Evolutionary conservation across 2,888 invertebrate genomes (phyloP).

Genomic region (Acanthacorydalis orientalis): DNA sequence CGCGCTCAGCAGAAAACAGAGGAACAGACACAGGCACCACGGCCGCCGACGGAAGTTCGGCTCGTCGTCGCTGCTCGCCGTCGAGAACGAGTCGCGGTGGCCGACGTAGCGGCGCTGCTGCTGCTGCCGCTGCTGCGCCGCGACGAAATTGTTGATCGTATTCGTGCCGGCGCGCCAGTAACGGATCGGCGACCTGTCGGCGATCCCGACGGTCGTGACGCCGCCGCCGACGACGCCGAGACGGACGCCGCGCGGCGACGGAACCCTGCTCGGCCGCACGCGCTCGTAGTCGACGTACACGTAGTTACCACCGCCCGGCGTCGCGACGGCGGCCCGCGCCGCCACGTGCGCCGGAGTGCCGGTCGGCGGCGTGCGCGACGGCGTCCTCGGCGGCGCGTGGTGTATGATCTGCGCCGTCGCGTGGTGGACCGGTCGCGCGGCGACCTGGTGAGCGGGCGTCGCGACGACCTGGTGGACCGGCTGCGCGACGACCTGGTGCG

Average conservation of each 20-base stretch:
- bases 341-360: constrained; percentile 33
- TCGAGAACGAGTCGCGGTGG: constrained; percentile 6
- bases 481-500: constrained; percentile 8
- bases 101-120: neutral
- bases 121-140: neutral
- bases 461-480: constrained; percentile 6
- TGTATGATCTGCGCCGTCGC: neutral
- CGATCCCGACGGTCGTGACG: neutral
- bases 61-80: constrained; percentile 33
- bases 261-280: constrained; percentile 25
- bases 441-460: constrained; percentile 4
- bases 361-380: constrained; percentile 5
- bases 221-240: constrained; percentile 17
- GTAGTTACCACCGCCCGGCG: constrained; percentile 20
- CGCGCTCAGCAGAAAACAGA: constrained; percentile 38
- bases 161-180: constrained; percentile 6
- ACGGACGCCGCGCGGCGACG: constrained; percentile 32
- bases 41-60: constrained; percentile 28
- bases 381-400: neutral
- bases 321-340: constrained; percentile 33
- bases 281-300: constrained; percentile 5
- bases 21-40: constrained; percentile 37
- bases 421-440: constrained; percentile 6
- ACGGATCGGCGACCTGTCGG: neutral
- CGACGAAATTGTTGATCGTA: neutral